Conservation (phyloP, 2,888 invertebrate species). For the Clunio marinus region DNA sequence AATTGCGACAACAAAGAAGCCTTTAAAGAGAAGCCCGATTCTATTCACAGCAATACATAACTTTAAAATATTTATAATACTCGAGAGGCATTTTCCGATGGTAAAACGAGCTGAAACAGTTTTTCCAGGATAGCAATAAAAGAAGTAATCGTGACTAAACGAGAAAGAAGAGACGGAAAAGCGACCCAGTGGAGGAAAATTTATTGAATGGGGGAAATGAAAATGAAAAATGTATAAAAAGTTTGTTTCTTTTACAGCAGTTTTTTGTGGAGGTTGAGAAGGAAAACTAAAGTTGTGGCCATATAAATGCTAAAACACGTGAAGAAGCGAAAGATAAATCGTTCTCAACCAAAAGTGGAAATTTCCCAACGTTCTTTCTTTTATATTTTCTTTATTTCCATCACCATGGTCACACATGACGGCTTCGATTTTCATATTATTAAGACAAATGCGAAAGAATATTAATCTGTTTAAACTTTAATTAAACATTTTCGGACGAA, state of each 20-base stretch:
- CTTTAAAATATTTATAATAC: slow-evolving; percentile 6
- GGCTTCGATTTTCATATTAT: no score
- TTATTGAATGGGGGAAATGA: slow-evolving; percentile 33
- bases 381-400: no score
- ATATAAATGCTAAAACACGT: not conserved
- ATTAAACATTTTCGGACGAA: no score
- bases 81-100: not conserved
- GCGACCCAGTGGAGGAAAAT: slow-evolving; percentile 15
- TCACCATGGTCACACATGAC: no score
- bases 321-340: slow-evolving; percentile 29
- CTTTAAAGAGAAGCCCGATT: not conserved
- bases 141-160: slow-evolving; percentile 14
- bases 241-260: not conserved
- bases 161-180: slow-evolving; percentile 11
- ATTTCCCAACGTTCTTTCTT: no score
- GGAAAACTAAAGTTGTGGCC: not conserved
- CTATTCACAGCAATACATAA: not conserved
- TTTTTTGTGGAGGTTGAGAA: slow-evolving; percentile 1
- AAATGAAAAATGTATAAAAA: slow-evolving; percentile 32
- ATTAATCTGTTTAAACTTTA: no score
- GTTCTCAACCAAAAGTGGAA: not conserved
- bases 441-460: no score
- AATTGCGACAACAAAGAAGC: not conserved
- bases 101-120: not conserved
- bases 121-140: not conserved